phyloP scores from a whole-genome alignment of 1,140 invertebrate species.

The Drusus annulatus region DNA sequence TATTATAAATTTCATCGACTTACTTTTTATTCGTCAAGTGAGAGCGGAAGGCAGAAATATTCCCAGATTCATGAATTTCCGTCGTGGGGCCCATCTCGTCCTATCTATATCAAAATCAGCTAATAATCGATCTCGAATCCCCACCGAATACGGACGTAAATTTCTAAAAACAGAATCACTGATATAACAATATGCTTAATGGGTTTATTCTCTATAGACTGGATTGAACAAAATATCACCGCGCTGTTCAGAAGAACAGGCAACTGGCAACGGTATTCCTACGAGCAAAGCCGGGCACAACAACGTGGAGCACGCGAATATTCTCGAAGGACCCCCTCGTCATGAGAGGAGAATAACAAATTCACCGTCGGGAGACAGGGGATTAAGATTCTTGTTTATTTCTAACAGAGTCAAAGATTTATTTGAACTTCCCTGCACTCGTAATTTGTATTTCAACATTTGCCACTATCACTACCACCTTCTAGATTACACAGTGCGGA shows the following conservation, averaged over 20 bases:
- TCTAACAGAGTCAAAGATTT: background rate
- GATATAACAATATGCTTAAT: background rate
- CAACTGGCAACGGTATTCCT: background rate
- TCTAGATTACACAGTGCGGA: too few relatives aligned
- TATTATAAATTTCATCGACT: too few relatives aligned
- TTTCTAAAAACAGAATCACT: constrained; percentile 3
- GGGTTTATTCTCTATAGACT: constrained; percentile 2
- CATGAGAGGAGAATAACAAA: background rate
- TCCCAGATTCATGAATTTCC: too few relatives aligned
- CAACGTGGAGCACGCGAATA: background rate
- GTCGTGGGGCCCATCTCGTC: too few relatives aligned
- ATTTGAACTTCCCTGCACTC: too few relatives aligned
- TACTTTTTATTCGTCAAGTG: too few relatives aligned
- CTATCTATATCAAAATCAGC: too few relatives aligned
- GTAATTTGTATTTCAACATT: too few relatives aligned
- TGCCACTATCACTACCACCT: too few relatives aligned
- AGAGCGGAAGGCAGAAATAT: too few relatives aligned
- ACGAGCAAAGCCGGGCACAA: background rate
- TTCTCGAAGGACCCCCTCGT: background rate
- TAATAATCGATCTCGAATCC: background rate
- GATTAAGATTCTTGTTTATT: constrained; percentile 14
- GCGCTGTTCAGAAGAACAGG: background rate
- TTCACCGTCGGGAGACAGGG: background rate
- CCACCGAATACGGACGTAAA: background rate
- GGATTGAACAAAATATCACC: background rate